phyloP scores from a whole-genome alignment of 2,797 vertebrate genomes.

The Pempheris klunzingeri region DNA sequence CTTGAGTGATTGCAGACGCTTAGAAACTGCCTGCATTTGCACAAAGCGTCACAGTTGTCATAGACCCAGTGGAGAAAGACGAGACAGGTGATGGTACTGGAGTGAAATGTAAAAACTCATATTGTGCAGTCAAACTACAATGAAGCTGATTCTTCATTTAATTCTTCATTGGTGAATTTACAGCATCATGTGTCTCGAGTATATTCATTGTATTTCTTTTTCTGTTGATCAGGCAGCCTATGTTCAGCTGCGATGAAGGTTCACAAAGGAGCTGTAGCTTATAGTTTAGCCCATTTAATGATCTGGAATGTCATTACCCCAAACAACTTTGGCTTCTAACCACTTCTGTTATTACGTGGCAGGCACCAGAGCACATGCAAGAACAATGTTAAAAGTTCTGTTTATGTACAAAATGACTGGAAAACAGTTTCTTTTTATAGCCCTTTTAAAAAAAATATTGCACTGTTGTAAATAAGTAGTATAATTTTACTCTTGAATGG shows the following conservation, averaged over 20 bases:
- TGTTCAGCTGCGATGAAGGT: not conserved
- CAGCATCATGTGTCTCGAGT: not conserved
- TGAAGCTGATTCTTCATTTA: no score
- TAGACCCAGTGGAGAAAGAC: not conserved
- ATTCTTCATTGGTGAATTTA: no score
- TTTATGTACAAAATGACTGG: conserved; percentile 16
- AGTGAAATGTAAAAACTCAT: not conserved
- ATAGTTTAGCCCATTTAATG: conserved; percentile 44
- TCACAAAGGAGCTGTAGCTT: conserved; percentile 15
- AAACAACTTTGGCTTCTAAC: conserved; percentile 49
- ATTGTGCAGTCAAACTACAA: not conserved
- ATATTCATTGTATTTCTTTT: no score
- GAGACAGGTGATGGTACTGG: not conserved
- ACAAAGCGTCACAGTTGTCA: not conserved
- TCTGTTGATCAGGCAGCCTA: not conserved
- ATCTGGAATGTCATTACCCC: conserved; percentile 25
- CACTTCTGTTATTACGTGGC: conserved; percentile 28
- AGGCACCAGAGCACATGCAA: conserved; percentile 18
- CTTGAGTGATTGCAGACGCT: conserved; percentile 22
- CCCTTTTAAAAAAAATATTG: conserved; percentile 18
- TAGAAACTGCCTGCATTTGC: conserved; percentile 14
- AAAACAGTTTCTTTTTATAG: conserved; percentile 43
- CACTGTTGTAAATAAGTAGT: conserved; percentile 26
- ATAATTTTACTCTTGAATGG: conserved; percentile 19
- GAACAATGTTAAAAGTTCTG: conserved; percentile 28